Conservation (phyloP, 1,140 invertebrate species). For the Pararge aegeria region DNA sequence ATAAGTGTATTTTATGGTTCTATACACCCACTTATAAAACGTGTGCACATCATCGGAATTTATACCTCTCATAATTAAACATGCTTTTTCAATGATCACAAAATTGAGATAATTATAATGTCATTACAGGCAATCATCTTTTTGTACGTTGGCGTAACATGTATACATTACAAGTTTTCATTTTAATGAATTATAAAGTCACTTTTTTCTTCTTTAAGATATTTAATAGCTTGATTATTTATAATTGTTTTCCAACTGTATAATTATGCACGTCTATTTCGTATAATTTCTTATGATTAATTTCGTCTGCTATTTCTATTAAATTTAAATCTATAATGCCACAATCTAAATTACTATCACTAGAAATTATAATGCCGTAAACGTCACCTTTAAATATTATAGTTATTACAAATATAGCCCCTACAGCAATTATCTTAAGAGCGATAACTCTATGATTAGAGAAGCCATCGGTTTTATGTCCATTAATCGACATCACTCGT, state of each 20-base stretch:
- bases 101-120: slow-evolving; percentile 23
- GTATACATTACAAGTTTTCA: neutral
- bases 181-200: no score
- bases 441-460: neutral
- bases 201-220: no score
- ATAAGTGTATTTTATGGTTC: no score
- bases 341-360: neutral
- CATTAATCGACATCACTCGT: slow-evolving; percentile 19
- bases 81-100: slow-evolving; percentile 18
- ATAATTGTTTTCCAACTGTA: neutral
- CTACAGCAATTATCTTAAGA: neutral
- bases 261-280: neutral
- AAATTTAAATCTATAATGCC: slow-evolving; percentile 1
- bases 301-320: neutral
- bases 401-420: neutral
- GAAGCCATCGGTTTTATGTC: neutral
- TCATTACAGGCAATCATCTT: slow-evolving; percentile 11
- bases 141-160: neutral
- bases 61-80: slow-evolving; percentile 2
- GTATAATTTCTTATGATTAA: neutral
- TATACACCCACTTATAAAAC: neutral
- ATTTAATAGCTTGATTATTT: neutral
- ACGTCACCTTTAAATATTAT: neutral
- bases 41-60: neutral
- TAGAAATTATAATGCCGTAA: neutral